phyloP scores from a whole-genome alignment of 2,797 vertebrate species.

The Myripristis jacobus region DNA sequence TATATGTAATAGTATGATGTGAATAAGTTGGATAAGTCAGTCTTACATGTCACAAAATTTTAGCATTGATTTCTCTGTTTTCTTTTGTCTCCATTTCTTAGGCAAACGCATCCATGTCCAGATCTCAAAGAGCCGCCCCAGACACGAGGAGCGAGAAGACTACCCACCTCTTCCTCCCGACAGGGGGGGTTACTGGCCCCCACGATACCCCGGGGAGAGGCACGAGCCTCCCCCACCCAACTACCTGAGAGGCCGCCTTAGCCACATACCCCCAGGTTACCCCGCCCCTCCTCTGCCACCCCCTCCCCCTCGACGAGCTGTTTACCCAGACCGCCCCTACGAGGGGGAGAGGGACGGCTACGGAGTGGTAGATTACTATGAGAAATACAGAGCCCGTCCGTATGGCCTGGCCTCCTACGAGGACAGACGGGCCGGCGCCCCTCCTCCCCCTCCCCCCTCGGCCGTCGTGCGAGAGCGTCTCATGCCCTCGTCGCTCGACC shows the following conservation, averaged over 20 bases:
- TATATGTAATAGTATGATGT: fast-evolving
- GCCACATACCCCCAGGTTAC: constrained; percentile 77
- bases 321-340: constrained; percentile 77
- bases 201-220: constrained; percentile 78
- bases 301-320: constrained; percentile 79
- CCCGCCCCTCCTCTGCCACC: constrained; percentile 82
- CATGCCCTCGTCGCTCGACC: constrained; percentile 84
- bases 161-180: constrained; percentile 81
- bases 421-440: constrained; percentile 76
- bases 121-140: constrained; percentile 93
- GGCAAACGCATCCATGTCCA: constrained; percentile 96
- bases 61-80: neutral
- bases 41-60: neutral
- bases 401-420: constrained; percentile 80
- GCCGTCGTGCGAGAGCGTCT: constrained; percentile 87
- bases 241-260: constrained; percentile 77
- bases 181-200: constrained; percentile 82
- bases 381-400: constrained; percentile 85
- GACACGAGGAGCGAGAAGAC: constrained; percentile 88
- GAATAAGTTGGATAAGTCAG: no score
- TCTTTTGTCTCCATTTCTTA: constrained; percentile 48
- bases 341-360: constrained; percentile 78
- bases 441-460: constrained; percentile 85
- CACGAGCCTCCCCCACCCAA: constrained; percentile 76
- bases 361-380: constrained; percentile 85